phyloP scores from a whole-genome alignment of 2,888 invertebrate genomes.

The Dendrolimus pini region DNA sequence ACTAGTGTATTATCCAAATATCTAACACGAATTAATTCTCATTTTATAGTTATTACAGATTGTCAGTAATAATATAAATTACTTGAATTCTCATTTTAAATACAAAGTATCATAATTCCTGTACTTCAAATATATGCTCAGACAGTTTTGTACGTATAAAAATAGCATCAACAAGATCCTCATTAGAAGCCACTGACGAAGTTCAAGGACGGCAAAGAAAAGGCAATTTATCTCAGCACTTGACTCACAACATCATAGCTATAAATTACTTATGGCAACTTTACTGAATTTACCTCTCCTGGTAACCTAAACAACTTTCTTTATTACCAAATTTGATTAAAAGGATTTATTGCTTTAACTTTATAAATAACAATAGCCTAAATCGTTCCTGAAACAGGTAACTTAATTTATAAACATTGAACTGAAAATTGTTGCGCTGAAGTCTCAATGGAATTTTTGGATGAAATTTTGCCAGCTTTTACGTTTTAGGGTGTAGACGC shows the following conservation, averaged over 20 bases:
- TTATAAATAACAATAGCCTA: background rate
- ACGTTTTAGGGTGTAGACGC: background rate
- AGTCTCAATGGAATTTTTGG: background rate
- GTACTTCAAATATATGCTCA: background rate
- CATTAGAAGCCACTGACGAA: slow-evolving; percentile 22
- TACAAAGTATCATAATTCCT: too few relatives aligned
- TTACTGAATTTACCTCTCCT: slow-evolving; percentile 3
- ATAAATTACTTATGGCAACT: slow-evolving; percentile 47
- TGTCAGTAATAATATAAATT: too few relatives aligned
- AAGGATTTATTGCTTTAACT: background rate
- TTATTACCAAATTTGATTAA: background rate
- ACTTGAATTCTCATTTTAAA: too few relatives aligned
- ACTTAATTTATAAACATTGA: background rate
- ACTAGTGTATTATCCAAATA: too few relatives aligned
- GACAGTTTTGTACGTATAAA: slow-evolving; percentile 6
- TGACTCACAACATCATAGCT: slow-evolving; percentile 38
- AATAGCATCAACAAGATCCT: slow-evolving; percentile 31
- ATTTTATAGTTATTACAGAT: too few relatives aligned
- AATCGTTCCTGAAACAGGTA: background rate
- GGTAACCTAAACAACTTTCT: background rate
- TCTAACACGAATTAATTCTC: too few relatives aligned
- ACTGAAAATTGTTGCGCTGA: background rate
- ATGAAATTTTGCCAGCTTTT: background rate
- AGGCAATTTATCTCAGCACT: slow-evolving; percentile 45
- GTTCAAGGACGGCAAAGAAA: slow-evolving; percentile 39